These are phyloP conservation scores for Lomographa bimaculata DNA, from an alignment of 2,888 invertebrate species.

Conservation along the genomic window DNA sequence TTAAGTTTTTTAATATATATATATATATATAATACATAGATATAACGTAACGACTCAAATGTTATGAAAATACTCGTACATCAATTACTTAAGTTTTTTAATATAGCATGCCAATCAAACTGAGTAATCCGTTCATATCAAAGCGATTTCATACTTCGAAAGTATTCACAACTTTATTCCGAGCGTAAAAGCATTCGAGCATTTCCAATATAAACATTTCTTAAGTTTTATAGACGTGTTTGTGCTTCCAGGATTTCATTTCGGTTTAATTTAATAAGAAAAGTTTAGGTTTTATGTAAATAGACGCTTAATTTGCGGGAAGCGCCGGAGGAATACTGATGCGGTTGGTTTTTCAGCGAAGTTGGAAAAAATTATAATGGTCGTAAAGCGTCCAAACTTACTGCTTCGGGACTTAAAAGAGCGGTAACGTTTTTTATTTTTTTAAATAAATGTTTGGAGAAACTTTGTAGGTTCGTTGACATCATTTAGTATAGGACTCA, in stretches of 20 bases:
- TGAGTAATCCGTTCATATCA: too few species aligned
- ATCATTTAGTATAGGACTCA: too few species aligned
- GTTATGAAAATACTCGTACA: too few species aligned
- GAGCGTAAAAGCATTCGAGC: background rate
- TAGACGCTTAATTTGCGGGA: slow-evolving; percentile 15
- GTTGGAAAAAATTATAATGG: slow-evolving; percentile 12
- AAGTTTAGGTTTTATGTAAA: slow-evolving; percentile 24
- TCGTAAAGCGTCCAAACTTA: slow-evolving; percentile 10
- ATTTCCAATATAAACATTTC: slow-evolving; percentile 12
- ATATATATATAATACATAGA: too few species aligned
- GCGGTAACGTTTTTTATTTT: too few species aligned
- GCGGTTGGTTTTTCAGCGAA: slow-evolving; percentile 7
- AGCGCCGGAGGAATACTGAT: slow-evolving; percentile 15
- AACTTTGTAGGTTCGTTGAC: too few species aligned
- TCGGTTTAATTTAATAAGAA: slow-evolving; percentile 20
- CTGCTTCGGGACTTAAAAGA: too few species aligned
- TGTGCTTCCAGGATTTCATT: slow-evolving; percentile 12
- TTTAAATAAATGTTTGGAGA: too few species aligned
- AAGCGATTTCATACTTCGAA: slow-evolving; percentile 9
- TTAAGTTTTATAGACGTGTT: slow-evolving; percentile 5
- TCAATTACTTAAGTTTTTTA: too few species aligned
- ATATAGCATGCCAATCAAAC: too few species aligned
- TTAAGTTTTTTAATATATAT: too few species aligned
- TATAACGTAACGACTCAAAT: too few species aligned
- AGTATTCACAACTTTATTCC: slow-evolving; percentile 2